These are phyloP conservation scores for Agelastica alni DNA, from an alignment of 2,888 invertebrate genomes.

Conservation along the genomic window DNA sequence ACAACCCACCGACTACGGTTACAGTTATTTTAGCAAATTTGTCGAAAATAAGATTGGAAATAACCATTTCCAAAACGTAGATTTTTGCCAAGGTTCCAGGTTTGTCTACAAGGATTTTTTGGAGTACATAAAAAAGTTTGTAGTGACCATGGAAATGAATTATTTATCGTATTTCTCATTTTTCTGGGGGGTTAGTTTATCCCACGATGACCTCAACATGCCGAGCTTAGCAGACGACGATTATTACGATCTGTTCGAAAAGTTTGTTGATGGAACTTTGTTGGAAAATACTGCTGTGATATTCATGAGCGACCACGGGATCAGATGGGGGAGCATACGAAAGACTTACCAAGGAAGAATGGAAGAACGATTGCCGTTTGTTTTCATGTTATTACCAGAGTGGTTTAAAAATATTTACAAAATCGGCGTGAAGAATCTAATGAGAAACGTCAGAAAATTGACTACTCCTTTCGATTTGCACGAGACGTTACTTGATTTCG, in stretches of 20 bases:
- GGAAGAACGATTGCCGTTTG: conserved; percentile 77
- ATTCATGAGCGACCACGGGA: conserved; percentile 80
- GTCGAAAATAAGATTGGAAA: conserved; percentile 7
- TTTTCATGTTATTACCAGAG: conserved; percentile 71
- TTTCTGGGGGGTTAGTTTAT: conserved; percentile 80
- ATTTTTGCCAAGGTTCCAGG: conserved; percentile 7
- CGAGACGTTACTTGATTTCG: conserved; percentile 70
- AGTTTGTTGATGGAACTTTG: conserved; percentile 63
- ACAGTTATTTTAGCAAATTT: conserved; percentile 16
- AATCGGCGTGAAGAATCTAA: conserved; percentile 61
- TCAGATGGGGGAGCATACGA: conserved; percentile 74
- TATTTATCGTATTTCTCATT: conserved; percentile 70
- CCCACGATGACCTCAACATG: conserved; percentile 71
- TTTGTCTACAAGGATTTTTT: conserved; percentile 10
- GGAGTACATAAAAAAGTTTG: conserved; percentile 12
- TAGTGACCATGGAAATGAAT: conserved; percentile 37
- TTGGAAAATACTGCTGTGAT: conserved; percentile 70
- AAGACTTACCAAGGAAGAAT: conserved; percentile 73
- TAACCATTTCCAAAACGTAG: background rate
- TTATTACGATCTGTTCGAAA: conserved; percentile 64
- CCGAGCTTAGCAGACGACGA: conserved; percentile 70
- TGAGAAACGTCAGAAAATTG: conserved; percentile 65
- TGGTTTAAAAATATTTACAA: conserved; percentile 63
- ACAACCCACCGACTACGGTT: conserved; percentile 68
- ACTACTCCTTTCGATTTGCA: conserved; percentile 79